Percentiles rank a stretch among this genome's conserved stretches.
phyloP scores from a whole-genome alignment of 2,888 invertebrate genomes.

The Drosophila koepferae region DNA sequence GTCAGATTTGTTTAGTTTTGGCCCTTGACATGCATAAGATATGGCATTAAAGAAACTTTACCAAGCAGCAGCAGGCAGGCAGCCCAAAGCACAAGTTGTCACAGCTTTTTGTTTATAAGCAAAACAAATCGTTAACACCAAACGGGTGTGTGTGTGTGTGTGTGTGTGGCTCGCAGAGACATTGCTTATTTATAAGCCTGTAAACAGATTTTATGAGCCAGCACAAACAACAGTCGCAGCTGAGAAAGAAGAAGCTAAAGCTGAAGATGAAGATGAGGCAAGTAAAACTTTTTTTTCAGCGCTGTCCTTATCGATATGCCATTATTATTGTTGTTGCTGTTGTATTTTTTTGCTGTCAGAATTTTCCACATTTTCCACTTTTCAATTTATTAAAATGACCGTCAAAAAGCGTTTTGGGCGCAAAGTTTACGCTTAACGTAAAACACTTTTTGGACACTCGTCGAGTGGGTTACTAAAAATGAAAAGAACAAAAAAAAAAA shows the following conservation, averaged over 20 bases:
- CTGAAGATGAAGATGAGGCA: not conserved
- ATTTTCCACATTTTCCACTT: conserved; percentile 58
- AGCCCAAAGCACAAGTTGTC: not conserved
- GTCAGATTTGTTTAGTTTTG: conserved; percentile 73
- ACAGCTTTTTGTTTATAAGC: conserved; percentile 28
- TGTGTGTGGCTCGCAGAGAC: conserved; percentile 10
- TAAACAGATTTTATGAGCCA: conserved; percentile 81
- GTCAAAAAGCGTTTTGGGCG: conserved; percentile 72
- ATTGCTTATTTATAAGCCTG: conserved; percentile 77
- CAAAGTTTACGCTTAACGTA: conserved; percentile 71
- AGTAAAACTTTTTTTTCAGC: conserved; percentile 32
- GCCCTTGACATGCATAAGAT: conserved; percentile 79
- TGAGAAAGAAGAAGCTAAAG: not conserved
- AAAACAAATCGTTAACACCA: conserved; percentile 74
- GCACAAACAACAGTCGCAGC: conserved; percentile 45
- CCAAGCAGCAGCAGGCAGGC: not conserved
- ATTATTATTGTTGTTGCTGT: conserved; percentile 20
- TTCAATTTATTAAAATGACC: conserved; percentile 81
- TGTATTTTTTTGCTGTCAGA: conserved; percentile 1
- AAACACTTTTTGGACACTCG: conserved; percentile 78
- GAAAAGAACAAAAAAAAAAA: not conserved
- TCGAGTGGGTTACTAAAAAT: conserved; percentile 49
- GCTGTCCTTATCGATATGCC: conserved; percentile 61
- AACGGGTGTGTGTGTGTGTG: conserved; percentile 6
- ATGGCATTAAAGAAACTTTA: conserved; percentile 63